phyloP scores from a whole-genome alignment of 2,113 vertebrate species.

The Orientallactaga bullata region DNA sequence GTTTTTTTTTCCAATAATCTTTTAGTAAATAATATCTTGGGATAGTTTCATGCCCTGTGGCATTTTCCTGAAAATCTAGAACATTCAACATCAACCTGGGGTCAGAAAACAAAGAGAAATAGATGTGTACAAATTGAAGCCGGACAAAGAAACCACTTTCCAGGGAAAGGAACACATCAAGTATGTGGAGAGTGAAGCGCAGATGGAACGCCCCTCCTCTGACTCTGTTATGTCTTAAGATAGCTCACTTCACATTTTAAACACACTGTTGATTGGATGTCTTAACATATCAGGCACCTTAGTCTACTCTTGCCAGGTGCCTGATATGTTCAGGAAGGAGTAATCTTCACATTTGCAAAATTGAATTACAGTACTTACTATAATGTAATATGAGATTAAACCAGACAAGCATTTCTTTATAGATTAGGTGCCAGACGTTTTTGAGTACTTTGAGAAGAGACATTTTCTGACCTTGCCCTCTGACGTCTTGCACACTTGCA shows the following conservation, averaged over 20 bases:
- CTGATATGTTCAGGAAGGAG: constrained; percentile 34
- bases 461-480: background rate
- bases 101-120: constrained; percentile 47
- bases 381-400: background rate
- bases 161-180: background rate
- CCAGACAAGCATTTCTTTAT: background rate
- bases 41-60: background rate
- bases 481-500: background rate
- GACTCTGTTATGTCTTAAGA: background rate
- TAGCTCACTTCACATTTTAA: background rate
- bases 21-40: background rate
- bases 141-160: background rate
- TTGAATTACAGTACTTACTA: constrained; percentile 61
- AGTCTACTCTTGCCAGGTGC: constrained; percentile 68
- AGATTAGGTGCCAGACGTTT: constrained; percentile 34
- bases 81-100: constrained; percentile 23
- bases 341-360: constrained; percentile 55
- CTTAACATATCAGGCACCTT: constrained; percentile 64
- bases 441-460: constrained; percentile 50
- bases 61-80: constrained; percentile 48
- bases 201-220: too few relatives aligned
- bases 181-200: background rate
- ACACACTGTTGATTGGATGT: constrained; percentile 66
- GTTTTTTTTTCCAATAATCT: constrained; percentile 10
- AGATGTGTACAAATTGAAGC: background rate